Conservation (phyloP, 92 coral and sea anemone species). For the Siderastrea siderea region DNA sequence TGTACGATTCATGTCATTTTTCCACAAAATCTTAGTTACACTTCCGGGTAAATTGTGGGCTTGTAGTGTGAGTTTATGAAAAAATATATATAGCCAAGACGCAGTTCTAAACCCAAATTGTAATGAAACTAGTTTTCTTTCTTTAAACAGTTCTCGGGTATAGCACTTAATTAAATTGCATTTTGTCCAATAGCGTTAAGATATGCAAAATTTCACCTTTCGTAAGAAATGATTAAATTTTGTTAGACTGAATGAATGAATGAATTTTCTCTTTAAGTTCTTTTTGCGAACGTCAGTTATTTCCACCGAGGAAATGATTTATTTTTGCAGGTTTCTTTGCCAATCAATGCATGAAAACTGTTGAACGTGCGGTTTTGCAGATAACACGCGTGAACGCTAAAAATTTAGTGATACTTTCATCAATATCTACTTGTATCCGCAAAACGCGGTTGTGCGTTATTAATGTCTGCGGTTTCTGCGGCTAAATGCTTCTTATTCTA, state of each 20-base stretch:
- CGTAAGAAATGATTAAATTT: constrained; percentile 3
- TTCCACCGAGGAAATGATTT: too few relatives aligned
- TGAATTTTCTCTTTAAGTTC: neutral
- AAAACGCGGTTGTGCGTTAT: too few relatives aligned
- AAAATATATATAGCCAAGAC: neutral
- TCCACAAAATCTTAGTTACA: too few relatives aligned
- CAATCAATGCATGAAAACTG: too few relatives aligned
- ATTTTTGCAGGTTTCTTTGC: too few relatives aligned
- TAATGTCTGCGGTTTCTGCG: too few relatives aligned
- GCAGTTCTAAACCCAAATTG: neutral
- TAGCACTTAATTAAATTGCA: neutral
- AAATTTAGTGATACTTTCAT: too few relatives aligned
- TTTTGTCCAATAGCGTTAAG: neutral
- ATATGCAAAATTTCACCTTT: neutral
- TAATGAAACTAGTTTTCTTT: neutral
- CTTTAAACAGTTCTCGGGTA: neutral
- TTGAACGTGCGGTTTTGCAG: too few relatives aligned
- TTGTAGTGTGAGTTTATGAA: neutral
- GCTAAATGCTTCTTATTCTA: too few relatives aligned
- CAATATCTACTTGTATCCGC: too few relatives aligned
- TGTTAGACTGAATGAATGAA: neutral
- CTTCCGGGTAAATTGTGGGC: neutral
- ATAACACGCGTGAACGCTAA: too few relatives aligned
- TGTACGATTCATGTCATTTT: too few relatives aligned
- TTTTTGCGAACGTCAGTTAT: neutral